phyloP scores from a whole-genome alignment of 2,797 vertebrate species.

The Vultur gryphus region DNA sequence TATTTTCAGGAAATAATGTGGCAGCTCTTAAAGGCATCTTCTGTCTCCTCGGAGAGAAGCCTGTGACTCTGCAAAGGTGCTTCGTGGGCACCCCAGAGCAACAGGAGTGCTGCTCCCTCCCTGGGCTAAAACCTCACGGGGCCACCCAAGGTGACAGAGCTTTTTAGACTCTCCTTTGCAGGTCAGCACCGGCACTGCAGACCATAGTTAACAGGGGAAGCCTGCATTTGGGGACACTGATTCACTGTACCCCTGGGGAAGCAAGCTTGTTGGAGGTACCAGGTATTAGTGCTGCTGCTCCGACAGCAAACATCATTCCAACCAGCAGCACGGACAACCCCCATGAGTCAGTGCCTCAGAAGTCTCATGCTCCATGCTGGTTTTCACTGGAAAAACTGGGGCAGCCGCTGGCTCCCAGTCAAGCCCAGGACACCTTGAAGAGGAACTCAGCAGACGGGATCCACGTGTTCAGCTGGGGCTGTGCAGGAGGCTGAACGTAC shows the following conservation, averaged over 20 bases:
- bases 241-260: fast-evolving
- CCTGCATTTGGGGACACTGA: background rate
- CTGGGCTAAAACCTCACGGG: background rate
- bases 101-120: background rate
- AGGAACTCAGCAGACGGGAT: background rate
- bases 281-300: background rate
- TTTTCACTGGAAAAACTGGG: background rate
- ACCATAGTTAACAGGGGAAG: fast-evolving
- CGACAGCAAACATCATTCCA: background rate
- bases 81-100: background rate
- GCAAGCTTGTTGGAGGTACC: background rate
- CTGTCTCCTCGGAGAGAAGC: background rate
- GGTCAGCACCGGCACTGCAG: background rate
- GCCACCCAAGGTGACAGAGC: no score
- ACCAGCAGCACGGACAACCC: background rate
- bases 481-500: fast-evolving
- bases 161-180: background rate
- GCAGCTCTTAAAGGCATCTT: background rate
- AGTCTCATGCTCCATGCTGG: fast-evolving
- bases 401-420: fast-evolving
- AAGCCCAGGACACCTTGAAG: fast-evolving
- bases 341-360: fast-evolving
- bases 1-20: background rate
- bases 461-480: fast-evolving
- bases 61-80: background rate